These are phyloP conservation scores for Marisa cornuarietis DNA, from an alignment of 1,140 invertebrate species.

Conservation along the genomic window DNA sequence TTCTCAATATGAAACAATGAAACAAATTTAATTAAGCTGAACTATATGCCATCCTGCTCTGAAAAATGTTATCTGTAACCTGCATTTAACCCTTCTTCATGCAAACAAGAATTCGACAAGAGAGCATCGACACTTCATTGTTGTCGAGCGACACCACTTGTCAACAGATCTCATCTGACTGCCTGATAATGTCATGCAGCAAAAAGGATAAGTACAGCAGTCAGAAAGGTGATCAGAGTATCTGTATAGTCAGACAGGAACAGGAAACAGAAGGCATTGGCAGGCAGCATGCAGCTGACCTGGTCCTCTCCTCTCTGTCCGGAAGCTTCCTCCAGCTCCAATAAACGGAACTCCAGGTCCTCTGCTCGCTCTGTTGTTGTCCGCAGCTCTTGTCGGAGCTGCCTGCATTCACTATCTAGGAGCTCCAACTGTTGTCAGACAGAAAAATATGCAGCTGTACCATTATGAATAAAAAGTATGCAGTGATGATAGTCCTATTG, in stretches of 20 bases:
- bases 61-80: no score
- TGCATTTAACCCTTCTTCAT: no score
- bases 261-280: not conserved
- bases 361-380: conserved; percentile 39
- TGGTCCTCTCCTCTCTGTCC: not conserved
- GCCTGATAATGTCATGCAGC: not conserved
- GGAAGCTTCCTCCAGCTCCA: conserved; percentile 41
- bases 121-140: no score
- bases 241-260: conserved; percentile 11
- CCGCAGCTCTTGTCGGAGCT: conserved; percentile 33
- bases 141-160: no score
- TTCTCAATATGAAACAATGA: no score
- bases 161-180: no score
- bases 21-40: no score
- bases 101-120: no score
- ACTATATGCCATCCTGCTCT: no score
- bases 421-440: conserved; percentile 26
- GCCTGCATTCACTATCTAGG: conserved; percentile 21
- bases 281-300: conserved; percentile 22
- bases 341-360: conserved; percentile 48
- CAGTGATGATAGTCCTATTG: not conserved
- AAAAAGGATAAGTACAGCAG: not conserved
- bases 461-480: not conserved
- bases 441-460: not conserved
- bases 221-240: conserved; percentile 1